phyloP scores from a whole-genome alignment of 2,113 vertebrate species.

The Rhodinocichla rosea region DNA sequence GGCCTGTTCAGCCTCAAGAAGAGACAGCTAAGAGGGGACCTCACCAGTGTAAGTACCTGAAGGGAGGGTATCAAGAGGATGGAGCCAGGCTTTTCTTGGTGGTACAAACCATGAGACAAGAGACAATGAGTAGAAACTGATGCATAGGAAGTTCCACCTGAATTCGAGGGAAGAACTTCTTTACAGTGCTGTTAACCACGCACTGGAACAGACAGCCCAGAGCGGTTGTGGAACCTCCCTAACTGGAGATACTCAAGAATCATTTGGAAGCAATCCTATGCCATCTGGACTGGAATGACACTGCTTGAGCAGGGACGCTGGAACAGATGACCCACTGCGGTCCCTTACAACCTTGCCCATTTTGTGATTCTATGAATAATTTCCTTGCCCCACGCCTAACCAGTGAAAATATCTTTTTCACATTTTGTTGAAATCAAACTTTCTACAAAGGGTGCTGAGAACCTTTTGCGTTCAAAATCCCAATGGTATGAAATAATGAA shows the following conservation, averaged over 20 bases:
- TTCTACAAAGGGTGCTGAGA: background rate
- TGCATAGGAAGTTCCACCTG: background rate
- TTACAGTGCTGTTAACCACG: rapidly evolving
- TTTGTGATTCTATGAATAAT: background rate
- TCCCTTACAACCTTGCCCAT: background rate
- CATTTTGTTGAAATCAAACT: background rate
- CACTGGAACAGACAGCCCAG: background rate
- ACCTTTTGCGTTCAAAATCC: background rate
- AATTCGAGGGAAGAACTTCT: background rate
- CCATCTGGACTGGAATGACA: background rate
- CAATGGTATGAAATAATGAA: background rate
- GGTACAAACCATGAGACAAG: background rate
- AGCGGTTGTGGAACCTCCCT: background rate
- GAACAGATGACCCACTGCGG: background rate
- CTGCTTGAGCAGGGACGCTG: background rate
- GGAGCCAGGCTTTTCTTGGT: background rate
- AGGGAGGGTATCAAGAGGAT: background rate
- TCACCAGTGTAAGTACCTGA: background rate
- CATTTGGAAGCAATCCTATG: background rate
- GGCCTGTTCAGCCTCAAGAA: background rate
- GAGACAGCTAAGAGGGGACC: rapidly evolving
- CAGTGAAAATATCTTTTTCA: background rate
- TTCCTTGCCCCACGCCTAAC: background rate
- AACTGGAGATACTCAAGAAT: background rate
- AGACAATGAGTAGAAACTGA: background rate